Percentiles rank a stretch among this genome's conserved stretches.
These are phyloP conservation scores for Protobothrops flavoviridis DNA, from an alignment of 2,113 vertebrate species.

Conservation along the genomic window DNA sequence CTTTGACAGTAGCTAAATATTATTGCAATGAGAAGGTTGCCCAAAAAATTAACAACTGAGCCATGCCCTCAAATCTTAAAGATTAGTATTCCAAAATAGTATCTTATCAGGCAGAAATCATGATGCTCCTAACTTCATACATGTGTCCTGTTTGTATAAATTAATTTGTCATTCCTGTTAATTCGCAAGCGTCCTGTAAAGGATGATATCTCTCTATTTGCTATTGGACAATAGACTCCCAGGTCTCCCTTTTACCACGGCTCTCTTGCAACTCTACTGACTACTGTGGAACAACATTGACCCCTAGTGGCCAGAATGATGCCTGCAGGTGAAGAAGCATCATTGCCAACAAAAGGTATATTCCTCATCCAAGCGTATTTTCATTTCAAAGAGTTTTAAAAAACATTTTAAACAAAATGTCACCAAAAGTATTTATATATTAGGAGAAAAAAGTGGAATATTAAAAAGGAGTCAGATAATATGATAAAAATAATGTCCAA, in stretches of 20 bases:
- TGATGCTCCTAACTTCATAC: neutral
- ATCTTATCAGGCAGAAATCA: neutral
- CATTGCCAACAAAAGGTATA: fast-evolving
- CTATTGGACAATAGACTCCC: fast-evolving
- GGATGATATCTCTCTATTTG: neutral
- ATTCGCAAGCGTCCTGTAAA: neutral
- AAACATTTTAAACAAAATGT: neutral
- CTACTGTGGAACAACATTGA: slow-evolving; percentile 61
- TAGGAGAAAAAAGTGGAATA: neutral
- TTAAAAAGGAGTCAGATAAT: neutral
- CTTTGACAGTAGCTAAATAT: neutral
- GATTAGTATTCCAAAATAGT: neutral
- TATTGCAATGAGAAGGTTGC: neutral
- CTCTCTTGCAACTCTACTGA: neutral
- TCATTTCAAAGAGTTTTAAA: neutral
- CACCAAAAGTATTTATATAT: neutral
- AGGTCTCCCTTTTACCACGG: neutral
- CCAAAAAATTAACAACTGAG: neutral
- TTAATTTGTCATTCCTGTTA: neutral
- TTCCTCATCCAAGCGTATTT: fast-evolving
- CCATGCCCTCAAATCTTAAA: slow-evolving; percentile 3
- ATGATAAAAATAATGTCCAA: neutral
- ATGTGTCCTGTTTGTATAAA: neutral
- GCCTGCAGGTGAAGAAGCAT: fast-evolving
- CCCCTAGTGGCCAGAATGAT: slow-evolving; percentile 60